These are phyloP conservation scores for Setophaga coronata DNA, from an alignment of 2,113 vertebrate species.

Conservation along the genomic window DNA sequence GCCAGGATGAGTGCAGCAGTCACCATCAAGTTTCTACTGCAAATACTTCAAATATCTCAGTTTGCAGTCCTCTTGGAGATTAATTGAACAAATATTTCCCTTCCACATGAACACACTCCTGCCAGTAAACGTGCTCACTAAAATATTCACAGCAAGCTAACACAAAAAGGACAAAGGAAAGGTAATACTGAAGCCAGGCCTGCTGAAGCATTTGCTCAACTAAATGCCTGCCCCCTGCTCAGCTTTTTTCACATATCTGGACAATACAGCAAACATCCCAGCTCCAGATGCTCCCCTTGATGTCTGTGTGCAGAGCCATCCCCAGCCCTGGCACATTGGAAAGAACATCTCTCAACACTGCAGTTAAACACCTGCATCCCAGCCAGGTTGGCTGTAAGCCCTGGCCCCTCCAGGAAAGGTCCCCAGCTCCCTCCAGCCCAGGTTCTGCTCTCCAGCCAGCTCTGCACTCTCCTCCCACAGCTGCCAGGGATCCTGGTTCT, in stretches of 20 bases:
- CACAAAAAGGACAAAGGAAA: neutral
- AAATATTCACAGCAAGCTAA: neutral
- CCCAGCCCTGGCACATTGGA: fast-evolving
- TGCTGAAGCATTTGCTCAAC: neutral
- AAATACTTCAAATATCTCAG: neutral
- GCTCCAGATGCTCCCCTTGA: neutral
- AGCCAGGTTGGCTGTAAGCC: neutral
- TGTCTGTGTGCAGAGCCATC: fast-evolving
- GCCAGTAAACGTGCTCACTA: neutral
- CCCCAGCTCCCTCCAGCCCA: neutral
- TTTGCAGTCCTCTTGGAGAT: neutral
- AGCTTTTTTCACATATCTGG: neutral
- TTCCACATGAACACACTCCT: neutral
- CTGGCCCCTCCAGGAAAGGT: neutral
- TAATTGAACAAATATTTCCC: slow-evolving; percentile 31
- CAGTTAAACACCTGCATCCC: neutral
- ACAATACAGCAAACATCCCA: neutral
- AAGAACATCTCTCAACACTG: neutral
- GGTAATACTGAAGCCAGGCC: neutral
- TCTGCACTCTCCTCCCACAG: neutral
- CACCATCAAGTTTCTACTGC: neutral
- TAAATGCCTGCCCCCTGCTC: neutral
- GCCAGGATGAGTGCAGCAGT: neutral
- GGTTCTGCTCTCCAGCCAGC: neutral
- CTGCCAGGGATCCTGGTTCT: neutral